Evolutionary conservation across 2,888 invertebrate species (phyloP).

Genomic region (Drosophila mimetica): DNA sequence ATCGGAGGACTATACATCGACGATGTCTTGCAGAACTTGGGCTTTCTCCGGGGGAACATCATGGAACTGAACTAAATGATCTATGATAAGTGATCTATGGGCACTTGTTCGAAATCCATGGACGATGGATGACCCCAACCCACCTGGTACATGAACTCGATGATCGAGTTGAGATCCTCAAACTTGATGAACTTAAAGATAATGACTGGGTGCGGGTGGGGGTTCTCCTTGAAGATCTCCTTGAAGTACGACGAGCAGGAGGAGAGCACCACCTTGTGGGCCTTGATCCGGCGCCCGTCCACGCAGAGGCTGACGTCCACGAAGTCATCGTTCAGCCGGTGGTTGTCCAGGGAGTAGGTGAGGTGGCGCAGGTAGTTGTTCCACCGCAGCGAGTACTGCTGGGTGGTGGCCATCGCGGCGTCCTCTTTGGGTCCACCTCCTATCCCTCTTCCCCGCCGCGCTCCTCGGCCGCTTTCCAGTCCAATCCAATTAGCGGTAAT

Average conservation of each 20-base stretch:
- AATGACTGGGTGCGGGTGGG: slow-evolving; percentile 92
- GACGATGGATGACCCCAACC: slow-evolving; percentile 4
- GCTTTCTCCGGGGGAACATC: too few relatives aligned
- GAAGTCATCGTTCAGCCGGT: slow-evolving; percentile 89
- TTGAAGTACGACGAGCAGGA: slow-evolving; percentile 93
- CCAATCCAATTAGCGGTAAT: slow-evolving; percentile 26
- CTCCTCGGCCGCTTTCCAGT: slow-evolving; percentile 4
- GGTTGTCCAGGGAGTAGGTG: slow-evolving; percentile 91
- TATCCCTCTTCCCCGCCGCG: neutral
- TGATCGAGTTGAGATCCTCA: slow-evolving; percentile 90
- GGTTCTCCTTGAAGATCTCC: slow-evolving; percentile 90
- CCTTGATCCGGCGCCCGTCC: slow-evolving; percentile 92
- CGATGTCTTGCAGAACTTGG: too few relatives aligned
- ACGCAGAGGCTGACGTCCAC: slow-evolving; percentile 94
- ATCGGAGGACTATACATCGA: too few relatives aligned
- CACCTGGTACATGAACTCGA: slow-evolving; percentile 91
- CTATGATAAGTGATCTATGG: too few relatives aligned
- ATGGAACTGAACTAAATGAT: too few relatives aligned
- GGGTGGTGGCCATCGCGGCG: slow-evolving; percentile 86
- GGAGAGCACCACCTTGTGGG: slow-evolving; percentile 93
- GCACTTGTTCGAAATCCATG: neutral
- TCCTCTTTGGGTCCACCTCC: slow-evolving; percentile 13
- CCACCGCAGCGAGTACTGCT: slow-evolving; percentile 94
- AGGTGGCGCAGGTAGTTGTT: slow-evolving; percentile 93
- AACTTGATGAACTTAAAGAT: slow-evolving; percentile 92